Evolutionary conservation across 2,888 invertebrate species (phyloP), one percentile per base, ranked within the genome.

Genomic region (Standfussiana lucernea): DNA sequence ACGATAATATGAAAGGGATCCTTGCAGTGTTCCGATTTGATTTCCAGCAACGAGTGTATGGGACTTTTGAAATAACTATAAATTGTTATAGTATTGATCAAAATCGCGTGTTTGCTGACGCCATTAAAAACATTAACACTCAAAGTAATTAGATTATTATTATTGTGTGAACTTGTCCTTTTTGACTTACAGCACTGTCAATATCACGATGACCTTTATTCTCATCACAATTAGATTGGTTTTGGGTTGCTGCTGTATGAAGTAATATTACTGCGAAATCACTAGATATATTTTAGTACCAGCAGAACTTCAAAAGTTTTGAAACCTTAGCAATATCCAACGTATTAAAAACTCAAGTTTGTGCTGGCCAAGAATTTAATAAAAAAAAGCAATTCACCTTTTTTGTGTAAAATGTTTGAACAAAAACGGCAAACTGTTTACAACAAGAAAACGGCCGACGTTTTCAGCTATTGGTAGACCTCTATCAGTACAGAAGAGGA

Each of bases 381-480:
- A 7, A 7, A 45, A 42, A 42, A 45, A 45, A 45, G 6, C 15
- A 45, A 45, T 45, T 45, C 45, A 45, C 18, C 45, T 45, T 18
- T 45, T 45, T 45, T 45, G 42, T 13, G 15, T 18, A 45, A 45
- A n/a, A n/a, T 50, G 24, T n/a, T 74, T 53, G 5, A 24, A 42
- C 28, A 21, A 50, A 50, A 72, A 62, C 4, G 3, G 10, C n/a
- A 7, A 37, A 53, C 24, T 45, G 35, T 35, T 71, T 32, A 37
- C 37, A 53, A 35, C n/a, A 72, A 62, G n/a, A 35, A 28, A 40
- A 15, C 8, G 7, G 24, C 40, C 8, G 3, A 42, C 21, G 24
- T 68, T 79, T 65, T 37, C 62, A 56, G 28, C 47, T 73, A 73
- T 74, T 73, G 42, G 79, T 11, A 2, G 1, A 74, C 24, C 11